Percentiles rank a stretch among this genome's conserved stretches.
Evolutionary conservation across 64 coral and sea anemone species (phyloP).

Genomic region (Trachythela sp.): DNA sequence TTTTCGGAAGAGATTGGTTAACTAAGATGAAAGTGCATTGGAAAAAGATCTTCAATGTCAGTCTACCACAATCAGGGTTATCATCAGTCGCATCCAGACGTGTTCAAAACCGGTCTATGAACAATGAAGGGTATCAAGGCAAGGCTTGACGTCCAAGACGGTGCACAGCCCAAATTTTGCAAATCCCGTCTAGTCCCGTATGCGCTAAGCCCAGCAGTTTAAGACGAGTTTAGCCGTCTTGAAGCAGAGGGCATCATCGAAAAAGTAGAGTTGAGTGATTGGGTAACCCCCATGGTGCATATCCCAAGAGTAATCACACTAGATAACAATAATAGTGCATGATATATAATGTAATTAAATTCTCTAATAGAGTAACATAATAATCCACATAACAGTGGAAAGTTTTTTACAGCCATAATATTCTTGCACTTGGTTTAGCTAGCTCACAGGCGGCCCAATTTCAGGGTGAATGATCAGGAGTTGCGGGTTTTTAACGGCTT

Average conservation of each 20-base stretch:
- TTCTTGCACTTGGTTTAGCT: no score
- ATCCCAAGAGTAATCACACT: neutral
- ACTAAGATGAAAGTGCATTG: neutral
- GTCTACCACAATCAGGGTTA: neutral
- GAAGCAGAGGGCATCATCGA: neutral
- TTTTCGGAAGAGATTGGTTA: neutral
- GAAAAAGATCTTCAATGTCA: neutral
- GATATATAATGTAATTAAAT: no score
- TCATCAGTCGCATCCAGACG: neutral
- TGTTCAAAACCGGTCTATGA: neutral
- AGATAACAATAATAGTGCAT: neutral
- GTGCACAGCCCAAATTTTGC: neutral
- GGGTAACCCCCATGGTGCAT: conserved; percentile 9
- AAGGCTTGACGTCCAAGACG: neutral
- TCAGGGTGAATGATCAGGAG: no score
- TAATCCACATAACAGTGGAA: no score
- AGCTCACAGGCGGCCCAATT: no score
- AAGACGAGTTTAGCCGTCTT: neutral
- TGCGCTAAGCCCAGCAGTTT: neutral
- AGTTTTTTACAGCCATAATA: no score
- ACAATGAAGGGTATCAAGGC: neutral
- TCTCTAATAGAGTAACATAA: no score
- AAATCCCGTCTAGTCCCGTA: neutral
- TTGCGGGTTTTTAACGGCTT: no score
- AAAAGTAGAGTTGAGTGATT: neutral